Conservation (phyloP, 2,888 invertebrate species). For the Agrochola lychnidis region DNA sequence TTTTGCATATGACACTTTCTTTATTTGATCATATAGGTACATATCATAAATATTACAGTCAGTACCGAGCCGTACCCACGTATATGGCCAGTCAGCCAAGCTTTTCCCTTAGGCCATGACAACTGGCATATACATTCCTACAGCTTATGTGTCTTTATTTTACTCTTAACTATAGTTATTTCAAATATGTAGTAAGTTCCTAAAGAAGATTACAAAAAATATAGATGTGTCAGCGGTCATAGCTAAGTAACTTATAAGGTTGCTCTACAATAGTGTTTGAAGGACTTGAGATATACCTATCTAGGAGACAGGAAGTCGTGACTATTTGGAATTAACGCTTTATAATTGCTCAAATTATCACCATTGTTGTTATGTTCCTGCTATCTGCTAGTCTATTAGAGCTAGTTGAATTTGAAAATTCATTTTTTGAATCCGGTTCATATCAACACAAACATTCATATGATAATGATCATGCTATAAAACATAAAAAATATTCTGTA, state of each 20-base stretch:
- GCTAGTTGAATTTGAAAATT: not conserved
- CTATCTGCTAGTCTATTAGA: not conserved
- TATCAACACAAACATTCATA: conserved; percentile 9
- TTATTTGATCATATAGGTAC: not conserved
- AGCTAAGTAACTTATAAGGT: not conserved
- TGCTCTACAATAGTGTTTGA: conserved; percentile 11
- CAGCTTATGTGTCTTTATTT: conserved; percentile 2
- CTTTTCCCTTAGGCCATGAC: conserved; percentile 31
- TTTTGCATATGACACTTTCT: conserved; percentile 27
- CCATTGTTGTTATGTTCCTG: conserved; percentile 30
- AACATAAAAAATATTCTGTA: conserved; percentile 1
- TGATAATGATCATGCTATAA: conserved; percentile 2
- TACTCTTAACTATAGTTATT: not conserved
- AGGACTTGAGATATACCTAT: conserved; percentile 17
- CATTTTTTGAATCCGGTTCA: conserved; percentile 20
- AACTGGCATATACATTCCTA: not conserved
- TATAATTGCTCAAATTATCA: conserved; percentile 21
- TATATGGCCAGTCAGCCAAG: conserved; percentile 18
- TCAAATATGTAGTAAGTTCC: not conserved
- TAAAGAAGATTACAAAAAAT: not conserved
- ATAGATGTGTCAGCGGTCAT: not conserved
- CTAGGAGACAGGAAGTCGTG: conserved; percentile 11
- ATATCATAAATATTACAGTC: conserved; percentile 12
- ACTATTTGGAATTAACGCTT: conserved; percentile 16
- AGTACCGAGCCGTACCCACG: conserved; percentile 2